These are phyloP conservation scores for Neoascia interrupta DNA, from an alignment of 2,888 invertebrate genomes.

Conservation along the genomic window DNA sequence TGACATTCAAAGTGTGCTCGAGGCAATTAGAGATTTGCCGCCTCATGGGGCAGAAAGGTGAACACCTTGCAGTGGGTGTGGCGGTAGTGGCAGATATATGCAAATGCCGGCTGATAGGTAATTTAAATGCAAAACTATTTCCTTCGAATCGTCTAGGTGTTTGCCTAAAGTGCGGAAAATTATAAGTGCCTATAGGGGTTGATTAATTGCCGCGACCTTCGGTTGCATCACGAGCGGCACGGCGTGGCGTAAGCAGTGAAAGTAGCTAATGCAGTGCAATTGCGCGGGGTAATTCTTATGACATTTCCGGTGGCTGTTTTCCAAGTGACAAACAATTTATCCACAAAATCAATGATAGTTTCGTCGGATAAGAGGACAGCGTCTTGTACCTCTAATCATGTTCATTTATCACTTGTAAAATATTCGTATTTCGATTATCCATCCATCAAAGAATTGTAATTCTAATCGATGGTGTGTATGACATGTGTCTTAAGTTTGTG, in stretches of 20 bases:
- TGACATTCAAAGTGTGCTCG: conserved; percentile 46
- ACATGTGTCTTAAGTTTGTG: conserved; percentile 32
- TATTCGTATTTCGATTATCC: conserved; percentile 13
- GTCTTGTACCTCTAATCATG: conserved; percentile 3
- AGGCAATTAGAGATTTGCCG: conserved; percentile 51
- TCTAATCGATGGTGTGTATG: conserved; percentile 31
- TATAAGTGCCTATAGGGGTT: conserved; percentile 58
- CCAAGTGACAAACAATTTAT: too few relatives aligned
- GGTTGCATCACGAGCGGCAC: conserved; percentile 46
- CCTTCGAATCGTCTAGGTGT: conserved; percentile 14
- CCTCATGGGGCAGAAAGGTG: conserved; percentile 31
- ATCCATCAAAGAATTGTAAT: conserved; percentile 48
- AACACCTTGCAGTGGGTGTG: conserved; percentile 57
- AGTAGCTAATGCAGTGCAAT: too few relatives aligned
- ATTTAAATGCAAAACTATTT: conserved; percentile 65
- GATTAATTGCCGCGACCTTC: conserved; percentile 67
- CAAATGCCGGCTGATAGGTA: conserved; percentile 51
- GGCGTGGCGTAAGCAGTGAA: conserved; percentile 53
- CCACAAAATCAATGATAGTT: too few relatives aligned
- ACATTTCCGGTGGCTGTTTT: too few relatives aligned
- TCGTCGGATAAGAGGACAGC: too few relatives aligned
- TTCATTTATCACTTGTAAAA: conserved; percentile 25
- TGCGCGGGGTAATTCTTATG: too few relatives aligned
- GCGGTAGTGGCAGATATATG: conserved; percentile 38
- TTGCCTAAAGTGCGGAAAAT: conserved; percentile 47